Base-by-base conservation (phyloP, 2,888 invertebrate species). In the Polylopha cassiicola region DNA sequence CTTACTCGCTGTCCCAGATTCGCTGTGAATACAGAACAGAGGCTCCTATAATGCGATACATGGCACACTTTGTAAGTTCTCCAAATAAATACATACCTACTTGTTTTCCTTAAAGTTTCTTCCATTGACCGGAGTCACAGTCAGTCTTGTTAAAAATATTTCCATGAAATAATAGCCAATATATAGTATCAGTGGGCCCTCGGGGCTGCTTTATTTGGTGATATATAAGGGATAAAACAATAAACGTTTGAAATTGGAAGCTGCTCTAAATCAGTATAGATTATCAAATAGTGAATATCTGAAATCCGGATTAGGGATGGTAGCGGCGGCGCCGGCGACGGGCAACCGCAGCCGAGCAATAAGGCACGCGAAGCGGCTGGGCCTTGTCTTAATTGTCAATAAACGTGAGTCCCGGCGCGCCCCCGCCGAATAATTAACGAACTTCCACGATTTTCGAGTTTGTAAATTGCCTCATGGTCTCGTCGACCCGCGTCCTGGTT, bases 381-480 rank as follows among this genome's bases (percentile, higher is more conserved):
- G 72, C 62, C 76, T 71, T 69, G 73, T 79, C 76, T 78, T 81
- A 81, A 82, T 84, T 80, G 82, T 79, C 84, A 81, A 84, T 84
- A 84, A 84, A 74, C 68, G 74, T 74, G 73, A 73, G 78, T 73
- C 79, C 73, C 75, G 56, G 64, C 58, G 68, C 65, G 61, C 69
- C 67, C 73, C 69, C 72, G 61, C 61, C 73, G 77, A 82, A 85
- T 82, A 84, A 84, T 85, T 85, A 84, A 85, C 81, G 77, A 81
- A 84, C 81, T 84, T 84, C 77, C 76, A 73, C 79, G 82, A 85
- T 85, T 84, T 85, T 81, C 78, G 78, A 84, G 80, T 84, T 84
- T 79, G 78, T 81, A 81, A 84, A 84, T 81, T 79, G 76, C 80
- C 79, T 80, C 74, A 80, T 77, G 81, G 79, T 80, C 77, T 78